phyloP scores from a whole-genome alignment of 2,888 invertebrate species.

The Oscheius sp. region DNA sequence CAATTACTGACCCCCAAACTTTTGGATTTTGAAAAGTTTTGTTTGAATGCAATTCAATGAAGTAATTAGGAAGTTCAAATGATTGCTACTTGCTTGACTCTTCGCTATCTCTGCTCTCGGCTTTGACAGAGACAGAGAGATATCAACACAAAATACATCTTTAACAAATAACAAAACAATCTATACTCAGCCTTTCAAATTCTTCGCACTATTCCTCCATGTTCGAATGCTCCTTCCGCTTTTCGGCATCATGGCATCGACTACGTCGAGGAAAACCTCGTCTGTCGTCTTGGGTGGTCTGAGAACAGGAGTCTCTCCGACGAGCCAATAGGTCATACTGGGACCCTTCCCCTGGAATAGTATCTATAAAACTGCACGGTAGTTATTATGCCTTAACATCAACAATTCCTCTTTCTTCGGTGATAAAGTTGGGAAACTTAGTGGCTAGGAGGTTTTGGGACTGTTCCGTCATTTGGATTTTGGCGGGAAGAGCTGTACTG shows the following conservation, averaged over 20 bases:
- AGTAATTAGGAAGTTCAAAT: too few relatives aligned
- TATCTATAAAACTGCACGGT: too few relatives aligned
- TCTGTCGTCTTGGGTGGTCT: background rate
- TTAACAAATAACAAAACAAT: too few relatives aligned
- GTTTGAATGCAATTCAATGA: too few relatives aligned
- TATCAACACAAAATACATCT: too few relatives aligned
- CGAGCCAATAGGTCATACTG: constrained; percentile 51
- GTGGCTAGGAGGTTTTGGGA: constrained; percentile 39
- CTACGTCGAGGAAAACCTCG: constrained; percentile 18
- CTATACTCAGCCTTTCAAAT: too few relatives aligned
- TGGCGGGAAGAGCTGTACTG: constrained; percentile 45
- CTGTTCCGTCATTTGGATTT: constrained; percentile 52
- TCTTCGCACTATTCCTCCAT: constrained; percentile 5
- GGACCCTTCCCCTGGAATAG: constrained; percentile 53
- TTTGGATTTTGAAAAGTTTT: too few relatives aligned
- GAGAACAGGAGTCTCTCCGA: background rate
- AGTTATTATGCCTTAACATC: constrained; percentile 46
- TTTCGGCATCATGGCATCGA: constrained; percentile 6
- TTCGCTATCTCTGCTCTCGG: too few relatives aligned
- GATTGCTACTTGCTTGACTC: too few relatives aligned
- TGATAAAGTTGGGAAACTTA: constrained; percentile 45
- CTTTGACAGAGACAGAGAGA: too few relatives aligned
- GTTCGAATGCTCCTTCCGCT: constrained; percentile 23
- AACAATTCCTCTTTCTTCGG: constrained; percentile 56
- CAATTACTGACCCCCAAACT: too few relatives aligned